A percentile compares a stretch with the other conserved stretches of the same genome.
These are phyloP conservation scores for Chloropsis hardwickii DNA, from an alignment of 2,113 vertebrate genomes.

Conservation along the genomic window DNA sequence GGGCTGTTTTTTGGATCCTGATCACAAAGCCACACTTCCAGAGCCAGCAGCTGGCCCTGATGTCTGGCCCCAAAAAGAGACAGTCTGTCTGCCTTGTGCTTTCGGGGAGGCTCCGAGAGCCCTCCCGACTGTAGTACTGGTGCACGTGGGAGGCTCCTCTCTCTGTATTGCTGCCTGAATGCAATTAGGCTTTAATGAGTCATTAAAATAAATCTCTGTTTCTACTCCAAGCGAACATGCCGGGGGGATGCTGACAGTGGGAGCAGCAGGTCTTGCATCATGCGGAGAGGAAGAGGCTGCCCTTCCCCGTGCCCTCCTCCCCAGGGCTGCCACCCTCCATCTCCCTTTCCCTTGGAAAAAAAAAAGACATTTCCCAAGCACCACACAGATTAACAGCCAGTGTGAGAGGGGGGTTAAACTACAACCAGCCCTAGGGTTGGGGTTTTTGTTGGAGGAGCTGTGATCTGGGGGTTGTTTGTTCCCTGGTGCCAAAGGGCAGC, in stretches of 20 bases:
- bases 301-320: neutral
- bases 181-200: slow-evolving; percentile 66
- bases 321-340: neutral
- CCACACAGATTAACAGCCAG: neutral
- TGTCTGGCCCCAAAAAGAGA: slow-evolving; percentile 44
- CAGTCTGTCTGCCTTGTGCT: slow-evolving; percentile 21
- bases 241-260: slow-evolving; percentile 19
- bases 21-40: neutral
- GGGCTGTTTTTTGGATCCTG: neutral
- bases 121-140: slow-evolving; percentile 34
- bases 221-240: slow-evolving; percentile 47
- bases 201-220: slow-evolving; percentile 69
- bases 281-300: neutral
- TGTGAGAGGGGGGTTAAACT: fast-evolving
- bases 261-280: slow-evolving; percentile 53
- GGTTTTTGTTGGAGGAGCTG: neutral
- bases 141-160: slow-evolving; percentile 55
- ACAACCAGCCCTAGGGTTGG: neutral
- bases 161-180: slow-evolving; percentile 46
- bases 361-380: neutral
- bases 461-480: neutral
- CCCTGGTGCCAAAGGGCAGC: neutral
- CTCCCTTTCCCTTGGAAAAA: neutral
- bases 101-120: slow-evolving; percentile 3
- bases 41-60: neutral